phyloP scores from a whole-genome alignment of 2,797 vertebrate genomes.

The Cryptoblepharus egeriae region DNA sequence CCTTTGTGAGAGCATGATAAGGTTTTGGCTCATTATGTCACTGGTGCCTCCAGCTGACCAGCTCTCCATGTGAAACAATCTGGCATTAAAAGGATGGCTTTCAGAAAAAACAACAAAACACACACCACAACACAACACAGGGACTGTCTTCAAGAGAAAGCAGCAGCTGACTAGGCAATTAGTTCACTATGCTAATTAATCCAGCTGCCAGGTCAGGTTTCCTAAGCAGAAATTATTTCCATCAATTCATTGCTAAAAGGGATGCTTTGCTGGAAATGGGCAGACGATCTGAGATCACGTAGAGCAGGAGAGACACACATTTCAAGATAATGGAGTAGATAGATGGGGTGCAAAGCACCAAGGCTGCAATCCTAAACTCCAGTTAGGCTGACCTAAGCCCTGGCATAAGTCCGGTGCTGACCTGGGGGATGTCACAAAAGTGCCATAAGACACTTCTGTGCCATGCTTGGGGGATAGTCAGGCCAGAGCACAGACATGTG shows the following conservation, averaged over 20 bases:
- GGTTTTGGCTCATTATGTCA: neutral
- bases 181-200: slow-evolving; percentile 69
- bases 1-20: neutral
- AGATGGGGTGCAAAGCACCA: no score
- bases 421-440: no score
- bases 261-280: neutral
- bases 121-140: no score
- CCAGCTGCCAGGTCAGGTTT: slow-evolving; percentile 70
- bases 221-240: slow-evolving; percentile 32
- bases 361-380: no score
- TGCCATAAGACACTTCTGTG: no score
- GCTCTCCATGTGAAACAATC: neutral
- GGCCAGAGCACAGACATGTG: no score
- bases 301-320: neutral
- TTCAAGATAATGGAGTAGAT: neutral
- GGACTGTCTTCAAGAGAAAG: slow-evolving; percentile 29
- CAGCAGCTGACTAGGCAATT: slow-evolving; percentile 73
- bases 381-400: no score
- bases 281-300: neutral
- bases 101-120: no score
- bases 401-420: no score
- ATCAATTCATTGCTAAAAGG: slow-evolving; percentile 21
- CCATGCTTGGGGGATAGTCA: no score
- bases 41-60: neutral
- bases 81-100: neutral